Base-by-base conservation (phyloP, 2,888 invertebrate species). In the Drosophila peninsularis region DNA sequence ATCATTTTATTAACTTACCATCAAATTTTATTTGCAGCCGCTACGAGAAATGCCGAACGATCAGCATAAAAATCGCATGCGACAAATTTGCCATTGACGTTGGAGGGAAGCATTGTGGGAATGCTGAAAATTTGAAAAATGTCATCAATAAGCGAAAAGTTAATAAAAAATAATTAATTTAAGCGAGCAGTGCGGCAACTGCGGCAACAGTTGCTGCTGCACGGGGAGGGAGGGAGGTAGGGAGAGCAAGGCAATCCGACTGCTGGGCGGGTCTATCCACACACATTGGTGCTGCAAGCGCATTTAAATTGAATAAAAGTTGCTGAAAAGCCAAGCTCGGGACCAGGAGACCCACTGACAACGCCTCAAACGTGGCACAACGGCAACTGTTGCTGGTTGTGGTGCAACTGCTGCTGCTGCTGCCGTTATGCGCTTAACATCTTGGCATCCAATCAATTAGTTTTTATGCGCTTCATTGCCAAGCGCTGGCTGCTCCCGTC, bases 391-490 rank as follows among this genome's bases (percentile, higher is more conserved):
- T 78, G 78, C 69, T 62, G 58, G 41, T 47, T 39, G 30, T 30
- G 47, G 56, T 41, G 56, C 39, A 39, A 30, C 32, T 32, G 30
- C 32, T 32, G 30, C 34, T 50, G 76, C 42, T 61, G 72, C 78
- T 80, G 88, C 80, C 75, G 84, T 83, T 82, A 83, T 84, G 84
- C 80, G 82, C 82, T 82, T 84, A 80, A 80, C 83, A 81, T 81
- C 81, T 82, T 87, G 89, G 88, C 85, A 88, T 88, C 83, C 88
- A 85, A 82, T 89, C 89, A 87, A 88, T 88, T 89, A 88, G 85
- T 89, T 88, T 88, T 88, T 80, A 89, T 88, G 82, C 86, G 82
- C 85, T 84, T 79, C 88, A 82, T 79, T 84, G 84, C 77, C 77
- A 84, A 66, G 62, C 62, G 80, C 73, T 72, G 67, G 62, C 50